These are phyloP conservation scores for Fulica atra DNA, from an alignment of 2,113 vertebrate species.

Conservation along the genomic window DNA sequence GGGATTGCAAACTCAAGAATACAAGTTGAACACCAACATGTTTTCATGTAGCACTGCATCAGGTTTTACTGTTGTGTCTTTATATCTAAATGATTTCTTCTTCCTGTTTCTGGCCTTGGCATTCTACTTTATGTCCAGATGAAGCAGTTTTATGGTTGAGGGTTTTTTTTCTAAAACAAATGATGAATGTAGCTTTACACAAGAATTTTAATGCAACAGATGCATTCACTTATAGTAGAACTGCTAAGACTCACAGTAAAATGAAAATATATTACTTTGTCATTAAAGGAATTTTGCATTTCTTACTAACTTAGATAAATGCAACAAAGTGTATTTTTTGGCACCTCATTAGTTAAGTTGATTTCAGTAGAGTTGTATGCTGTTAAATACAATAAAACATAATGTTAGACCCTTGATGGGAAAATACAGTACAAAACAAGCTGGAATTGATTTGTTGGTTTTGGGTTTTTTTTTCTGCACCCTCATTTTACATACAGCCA, in stretches of 20 bases:
- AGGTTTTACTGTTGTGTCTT: neutral
- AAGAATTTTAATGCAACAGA: slow-evolving; percentile 29
- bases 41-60: neutral
- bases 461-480: neutral
- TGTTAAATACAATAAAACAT: neutral
- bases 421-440: neutral
- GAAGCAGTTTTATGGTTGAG: slow-evolving; percentile 1
- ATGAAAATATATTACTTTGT: slow-evolving; percentile 39
- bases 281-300: slow-evolving; percentile 51
- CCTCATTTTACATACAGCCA: neutral
- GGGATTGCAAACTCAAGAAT: neutral
- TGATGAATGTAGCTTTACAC: slow-evolving; percentile 31
- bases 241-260: slow-evolving; percentile 8
- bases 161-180: slow-evolving; percentile 28
- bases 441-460: neutral
- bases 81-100: slow-evolving; percentile 12
- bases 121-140: neutral
- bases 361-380: neutral
- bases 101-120: neutral
- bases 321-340: slow-evolving; percentile 54
- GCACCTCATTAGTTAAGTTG: slow-evolving; percentile 52
- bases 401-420: neutral
- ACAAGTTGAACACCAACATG: neutral
- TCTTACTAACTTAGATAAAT: slow-evolving; percentile 74
- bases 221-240: slow-evolving; percentile 26